Evolutionary conservation across 2,113 vertebrate genomes (phyloP).

Genomic region (Psephotus haematonotus): DNA sequence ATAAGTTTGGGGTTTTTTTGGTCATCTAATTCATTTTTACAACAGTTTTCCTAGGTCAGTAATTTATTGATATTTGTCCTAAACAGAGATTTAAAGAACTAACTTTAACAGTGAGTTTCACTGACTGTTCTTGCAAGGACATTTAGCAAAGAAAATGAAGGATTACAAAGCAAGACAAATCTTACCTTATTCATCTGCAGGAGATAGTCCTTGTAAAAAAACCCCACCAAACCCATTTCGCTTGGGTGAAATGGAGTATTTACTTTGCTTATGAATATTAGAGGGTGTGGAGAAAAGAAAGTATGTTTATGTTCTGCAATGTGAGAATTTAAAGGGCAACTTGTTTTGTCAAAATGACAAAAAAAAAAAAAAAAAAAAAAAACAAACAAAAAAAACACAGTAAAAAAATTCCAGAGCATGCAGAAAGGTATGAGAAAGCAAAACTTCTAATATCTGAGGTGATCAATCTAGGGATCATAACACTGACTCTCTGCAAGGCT

Average conservation of each 20-base stretch:
- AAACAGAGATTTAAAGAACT: not conserved
- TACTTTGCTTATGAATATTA: not conserved
- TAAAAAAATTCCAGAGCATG: not conserved
- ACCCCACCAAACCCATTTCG: rapidly evolving
- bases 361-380: not conserved
- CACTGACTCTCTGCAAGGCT: not conserved
- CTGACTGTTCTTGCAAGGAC: not conserved
- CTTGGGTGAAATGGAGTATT: not conserved
- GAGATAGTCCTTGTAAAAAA: not conserved
- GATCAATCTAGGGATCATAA: not conserved
- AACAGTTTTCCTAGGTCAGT: not conserved
- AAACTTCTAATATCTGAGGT: not conserved
- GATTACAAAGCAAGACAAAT: not conserved
- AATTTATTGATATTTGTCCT: not conserved
- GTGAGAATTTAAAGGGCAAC: not conserved
- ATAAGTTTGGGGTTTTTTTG: not conserved
- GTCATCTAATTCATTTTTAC: not conserved
- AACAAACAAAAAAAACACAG: not conserved
- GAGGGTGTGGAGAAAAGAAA: not conserved
- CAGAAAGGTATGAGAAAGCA: not conserved
- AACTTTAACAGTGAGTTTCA: not conserved
- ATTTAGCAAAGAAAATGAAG: not conserved
- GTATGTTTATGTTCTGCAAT: not conserved
- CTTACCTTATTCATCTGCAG: not conserved
- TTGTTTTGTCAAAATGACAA: not conserved